Base-by-base conservation (phyloP, 2,888 invertebrate genomes). In the Trichacis sp. region DNA sequence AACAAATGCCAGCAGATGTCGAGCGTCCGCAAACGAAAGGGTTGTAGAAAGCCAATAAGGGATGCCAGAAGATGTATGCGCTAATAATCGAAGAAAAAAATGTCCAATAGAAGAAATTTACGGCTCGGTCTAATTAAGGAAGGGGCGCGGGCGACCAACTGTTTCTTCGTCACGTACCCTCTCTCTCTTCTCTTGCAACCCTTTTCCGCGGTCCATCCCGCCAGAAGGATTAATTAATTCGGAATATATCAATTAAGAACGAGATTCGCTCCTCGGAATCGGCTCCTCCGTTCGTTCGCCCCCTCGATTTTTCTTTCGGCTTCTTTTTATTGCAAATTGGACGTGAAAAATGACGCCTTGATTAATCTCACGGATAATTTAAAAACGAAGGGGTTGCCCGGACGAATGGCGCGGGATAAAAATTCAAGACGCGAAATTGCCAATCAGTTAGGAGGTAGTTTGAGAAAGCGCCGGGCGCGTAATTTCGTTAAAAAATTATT, bases 281-380 rank as follows among this genome's bases (percentile, higher is more conserved):
- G 70, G 64, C 59, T 63, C 45, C 64, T 58, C 15, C 14, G 42
- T 40, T 59, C 43, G 57, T 49, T 43, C 63, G n/a, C n/a, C 63
- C 45, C 49, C 55, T 56, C 49, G 52, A 61, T 67, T 70, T 67
- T 67, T 59, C 60, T 42, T 24, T 54, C 69, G 68, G 45, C 53
- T 76, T 70, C 74, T 79, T 80, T 82, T 82, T 82, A 84, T 84
- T 83, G 83, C 81, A 84, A 84, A 84, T 84, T 84, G 82, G 83
- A 84, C 84, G 83, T 84, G 84, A 84, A 84, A 84, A 84, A 84
- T 84, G 84, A 84, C 81, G 82, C 83, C 84, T 83, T 84, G 83
- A 84, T 84, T 84, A 84, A 84, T 84, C 83, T 84, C 76, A 77
- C 80, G 83, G 84, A 84, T 84, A 83, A 84, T 84, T 84, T 83